A percentile compares a stretch with the other conserved stretches of the same genome.
Conservation (phyloP, 2,113 vertebrate species). For the Tragelaphus buxtoni region DNA sequence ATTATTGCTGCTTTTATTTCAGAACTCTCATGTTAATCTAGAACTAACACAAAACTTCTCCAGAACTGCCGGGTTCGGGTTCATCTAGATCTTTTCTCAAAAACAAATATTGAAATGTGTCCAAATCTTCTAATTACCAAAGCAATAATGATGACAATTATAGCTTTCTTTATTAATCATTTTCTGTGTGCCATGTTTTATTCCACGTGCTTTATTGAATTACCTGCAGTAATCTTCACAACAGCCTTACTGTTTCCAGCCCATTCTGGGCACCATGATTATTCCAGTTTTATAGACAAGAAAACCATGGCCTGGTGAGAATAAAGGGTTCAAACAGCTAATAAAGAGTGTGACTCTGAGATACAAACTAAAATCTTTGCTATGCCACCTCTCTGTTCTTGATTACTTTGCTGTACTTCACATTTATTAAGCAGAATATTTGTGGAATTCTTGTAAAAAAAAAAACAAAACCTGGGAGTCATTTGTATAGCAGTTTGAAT, state of each 20-base stretch:
- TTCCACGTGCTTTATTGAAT: not conserved
- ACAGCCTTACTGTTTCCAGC: not conserved
- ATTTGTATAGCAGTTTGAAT: not conserved
- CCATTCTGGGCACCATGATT: not conserved
- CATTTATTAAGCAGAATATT: not conserved
- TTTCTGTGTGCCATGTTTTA: not conserved
- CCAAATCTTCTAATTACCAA: not conserved
- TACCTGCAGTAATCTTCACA: not conserved
- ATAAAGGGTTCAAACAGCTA: not conserved
- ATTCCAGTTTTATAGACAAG: not conserved
- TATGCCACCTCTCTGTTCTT: not conserved
- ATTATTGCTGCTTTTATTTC: conserved; percentile 4
- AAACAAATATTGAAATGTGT: not conserved
- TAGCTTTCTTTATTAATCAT: not conserved
- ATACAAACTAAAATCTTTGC: not conserved
- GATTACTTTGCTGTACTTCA: not conserved
- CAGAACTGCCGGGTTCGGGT: not conserved
- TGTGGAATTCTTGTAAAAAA: not conserved
- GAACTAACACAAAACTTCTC: conserved; percentile 1
- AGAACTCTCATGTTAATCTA: not conserved
- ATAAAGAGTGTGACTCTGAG: not conserved
- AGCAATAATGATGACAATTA: not conserved
- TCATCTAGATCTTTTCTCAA: not conserved
- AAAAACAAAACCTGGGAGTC: not conserved
- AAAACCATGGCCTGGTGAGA: not conserved